Percentiles rank a stretch among this genome's conserved stretches.
phyloP scores from a whole-genome alignment of 37 sponge, comb jelly and placozoan species.

The Spongilla lacustris region DNA sequence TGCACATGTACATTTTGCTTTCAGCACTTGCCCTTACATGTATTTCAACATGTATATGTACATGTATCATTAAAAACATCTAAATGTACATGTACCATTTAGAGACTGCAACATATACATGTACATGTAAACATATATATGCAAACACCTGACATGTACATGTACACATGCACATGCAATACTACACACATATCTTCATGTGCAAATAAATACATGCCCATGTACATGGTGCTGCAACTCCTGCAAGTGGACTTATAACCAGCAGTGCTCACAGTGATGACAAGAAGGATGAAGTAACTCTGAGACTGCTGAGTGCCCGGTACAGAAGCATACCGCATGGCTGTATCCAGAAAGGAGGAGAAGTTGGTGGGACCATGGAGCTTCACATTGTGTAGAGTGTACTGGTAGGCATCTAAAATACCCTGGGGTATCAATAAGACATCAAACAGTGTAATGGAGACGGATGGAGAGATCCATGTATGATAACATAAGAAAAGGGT shows the following conservation, averaged over 20 bases:
- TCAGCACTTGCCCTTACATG: too few relatives aligned
- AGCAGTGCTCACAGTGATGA: constrained; percentile 74
- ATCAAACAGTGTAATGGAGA: not conserved
- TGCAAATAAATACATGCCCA: not conserved
- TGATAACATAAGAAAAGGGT: too few relatives aligned
- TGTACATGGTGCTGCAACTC: too few relatives aligned
- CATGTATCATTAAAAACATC: too few relatives aligned
- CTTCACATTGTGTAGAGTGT: constrained; percentile 57
- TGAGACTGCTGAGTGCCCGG: constrained; percentile 60
- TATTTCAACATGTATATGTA: too few relatives aligned
- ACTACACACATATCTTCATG: not conserved
- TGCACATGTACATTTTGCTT: too few relatives aligned
- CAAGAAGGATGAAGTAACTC: constrained; percentile 74
- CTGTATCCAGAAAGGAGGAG: constrained; percentile 70
- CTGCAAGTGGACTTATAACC: not conserved
- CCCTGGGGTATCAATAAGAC: constrained; percentile 37
- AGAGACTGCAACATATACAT: too few relatives aligned
- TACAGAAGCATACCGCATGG: constrained; percentile 40
- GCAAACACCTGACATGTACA: too few relatives aligned
- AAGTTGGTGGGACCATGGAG: constrained; percentile 89
- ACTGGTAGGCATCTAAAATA: constrained; percentile 79
- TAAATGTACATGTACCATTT: too few relatives aligned
- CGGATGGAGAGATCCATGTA: not conserved
- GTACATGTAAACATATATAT: not conserved
- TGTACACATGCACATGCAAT: not conserved